A percentile compares a stretch with the other conserved stretches of the same genome.
These are phyloP conservation scores for Dicentrarchus labrax DNA, from an alignment of 2,113 vertebrate genomes.

Conservation along the genomic window DNA sequence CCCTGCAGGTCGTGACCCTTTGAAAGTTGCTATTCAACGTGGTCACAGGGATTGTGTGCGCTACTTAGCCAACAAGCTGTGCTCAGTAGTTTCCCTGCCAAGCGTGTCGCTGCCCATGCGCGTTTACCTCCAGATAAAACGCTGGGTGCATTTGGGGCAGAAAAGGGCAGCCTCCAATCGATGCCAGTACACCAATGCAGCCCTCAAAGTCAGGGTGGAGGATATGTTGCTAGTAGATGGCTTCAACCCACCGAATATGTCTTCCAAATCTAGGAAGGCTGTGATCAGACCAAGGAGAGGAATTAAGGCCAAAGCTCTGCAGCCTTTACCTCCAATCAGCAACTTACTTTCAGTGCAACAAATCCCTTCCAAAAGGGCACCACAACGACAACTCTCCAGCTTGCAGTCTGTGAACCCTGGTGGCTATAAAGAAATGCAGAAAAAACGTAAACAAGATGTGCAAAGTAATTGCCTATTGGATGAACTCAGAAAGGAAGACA, in stretches of 20 bases:
- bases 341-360: constrained; percentile 9
- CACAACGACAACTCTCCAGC: constrained; percentile 53
- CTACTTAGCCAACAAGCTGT: constrained; percentile 82
- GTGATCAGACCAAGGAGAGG: constrained; percentile 36
- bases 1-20: constrained; percentile 70
- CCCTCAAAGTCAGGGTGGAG: constrained; percentile 71
- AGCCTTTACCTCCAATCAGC: constrained; percentile 26
- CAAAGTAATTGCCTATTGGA: constrained; percentile 10
- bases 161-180: constrained; percentile 40
- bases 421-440: constrained; percentile 21
- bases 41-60: constrained; percentile 78
- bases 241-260: constrained; percentile 81
- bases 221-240: constrained; percentile 83
- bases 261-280: constrained; percentile 72
- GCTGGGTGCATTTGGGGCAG: constrained; percentile 77
- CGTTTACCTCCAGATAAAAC: constrained; percentile 84
- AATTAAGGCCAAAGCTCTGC: constrained; percentile 40
- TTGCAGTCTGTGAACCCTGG: constrained; percentile 33
- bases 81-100: constrained; percentile 78
- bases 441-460: background rate
- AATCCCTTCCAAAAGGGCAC: constrained; percentile 11
- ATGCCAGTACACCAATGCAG: constrained; percentile 20
- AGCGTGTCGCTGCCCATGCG: constrained; percentile 80
- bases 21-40: constrained; percentile 76
- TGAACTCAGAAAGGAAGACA: constrained; percentile 44